phyloP scores from a whole-genome alignment of 1,140 invertebrate genomes.

The Steinernema khuongi region DNA sequence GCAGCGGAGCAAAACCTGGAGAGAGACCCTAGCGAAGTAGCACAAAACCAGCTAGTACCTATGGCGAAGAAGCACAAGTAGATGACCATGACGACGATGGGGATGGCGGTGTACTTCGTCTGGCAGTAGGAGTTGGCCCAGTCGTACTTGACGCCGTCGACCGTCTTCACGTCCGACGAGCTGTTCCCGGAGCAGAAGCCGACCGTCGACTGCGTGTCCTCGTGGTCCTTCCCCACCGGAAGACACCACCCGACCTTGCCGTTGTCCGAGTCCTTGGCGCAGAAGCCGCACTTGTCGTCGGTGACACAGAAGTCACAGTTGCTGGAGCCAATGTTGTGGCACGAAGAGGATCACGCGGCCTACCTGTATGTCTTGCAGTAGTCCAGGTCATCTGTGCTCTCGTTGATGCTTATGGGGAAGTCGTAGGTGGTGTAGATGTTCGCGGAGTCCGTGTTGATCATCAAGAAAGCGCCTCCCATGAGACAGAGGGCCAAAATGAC shows the following conservation, averaged over 20 bases:
- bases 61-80: constrained; percentile 47
- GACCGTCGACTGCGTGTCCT: background rate
- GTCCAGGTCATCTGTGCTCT: background rate
- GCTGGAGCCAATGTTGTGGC: constrained; percentile 26
- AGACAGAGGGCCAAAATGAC: constrained; percentile 35
- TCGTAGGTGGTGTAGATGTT: background rate
- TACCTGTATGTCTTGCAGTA: background rate
- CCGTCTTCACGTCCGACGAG: too few species aligned
- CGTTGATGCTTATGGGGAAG: background rate
- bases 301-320: constrained; percentile 51
- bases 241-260: constrained; percentile 35
- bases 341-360: background rate
- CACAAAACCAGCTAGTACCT: constrained; percentile 41
- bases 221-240: constrained; percentile 16
- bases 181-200: constrained; percentile 18
- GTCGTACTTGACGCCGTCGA: too few species aligned
- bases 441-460: constrained; percentile 43
- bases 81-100: constrained; percentile 52
- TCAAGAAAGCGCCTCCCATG: constrained; percentile 43
- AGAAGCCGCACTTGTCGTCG: constrained; percentile 47
- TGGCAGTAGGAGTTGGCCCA: constrained; percentile 42
- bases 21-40: too few species aligned
- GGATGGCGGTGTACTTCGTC: constrained; percentile 44
- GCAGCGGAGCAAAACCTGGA: constrained; percentile 67
- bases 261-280: constrained; percentile 10